phyloP scores from a whole-genome alignment of 2,797 vertebrate species.

The Danio albolineatus region DNA sequence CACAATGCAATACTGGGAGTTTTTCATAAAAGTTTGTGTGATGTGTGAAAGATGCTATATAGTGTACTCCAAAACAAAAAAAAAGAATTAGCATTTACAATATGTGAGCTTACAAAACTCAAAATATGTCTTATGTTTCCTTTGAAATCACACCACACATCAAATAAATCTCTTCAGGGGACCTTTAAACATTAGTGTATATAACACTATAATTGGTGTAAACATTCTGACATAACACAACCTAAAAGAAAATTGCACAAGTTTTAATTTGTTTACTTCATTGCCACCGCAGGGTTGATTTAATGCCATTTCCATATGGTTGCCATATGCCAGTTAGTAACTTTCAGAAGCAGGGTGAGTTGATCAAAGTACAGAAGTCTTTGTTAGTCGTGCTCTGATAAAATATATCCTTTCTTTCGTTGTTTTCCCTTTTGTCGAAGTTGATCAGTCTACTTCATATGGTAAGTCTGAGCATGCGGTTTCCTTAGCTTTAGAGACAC shows the following conservation, averaged over 20 bases:
- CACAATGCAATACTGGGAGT: no score
- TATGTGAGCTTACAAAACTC: no score
- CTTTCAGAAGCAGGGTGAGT: not conserved
- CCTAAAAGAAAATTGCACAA: constrained; percentile 2
- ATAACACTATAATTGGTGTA: no score
- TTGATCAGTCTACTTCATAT: constrained; percentile 82
- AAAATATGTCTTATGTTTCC: no score
- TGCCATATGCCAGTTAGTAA: constrained; percentile 15
- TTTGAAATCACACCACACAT: no score
- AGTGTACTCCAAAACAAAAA: no score
- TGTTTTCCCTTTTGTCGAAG: constrained; percentile 78
- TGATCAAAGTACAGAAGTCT: constrained; percentile 16
- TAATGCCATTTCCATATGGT: not conserved
- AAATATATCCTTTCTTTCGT: constrained; percentile 60
- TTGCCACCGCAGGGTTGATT: not conserved
- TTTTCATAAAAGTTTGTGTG: no score
- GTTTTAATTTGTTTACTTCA: constrained; percentile 16
- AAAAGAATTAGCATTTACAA: no score
- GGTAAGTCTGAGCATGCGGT: constrained; percentile 80
- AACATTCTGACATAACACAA: constrained; percentile 3
- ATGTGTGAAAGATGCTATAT: no score
- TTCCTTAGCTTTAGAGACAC: constrained; percentile 49
- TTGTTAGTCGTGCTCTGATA: constrained; percentile 39
- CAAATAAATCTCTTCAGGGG: no score
- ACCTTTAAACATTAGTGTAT: not conserved